Evolutionary conservation across 2,888 invertebrate genomes (phyloP).

Genomic region (Caenorhabditis sulstoni): DNA sequence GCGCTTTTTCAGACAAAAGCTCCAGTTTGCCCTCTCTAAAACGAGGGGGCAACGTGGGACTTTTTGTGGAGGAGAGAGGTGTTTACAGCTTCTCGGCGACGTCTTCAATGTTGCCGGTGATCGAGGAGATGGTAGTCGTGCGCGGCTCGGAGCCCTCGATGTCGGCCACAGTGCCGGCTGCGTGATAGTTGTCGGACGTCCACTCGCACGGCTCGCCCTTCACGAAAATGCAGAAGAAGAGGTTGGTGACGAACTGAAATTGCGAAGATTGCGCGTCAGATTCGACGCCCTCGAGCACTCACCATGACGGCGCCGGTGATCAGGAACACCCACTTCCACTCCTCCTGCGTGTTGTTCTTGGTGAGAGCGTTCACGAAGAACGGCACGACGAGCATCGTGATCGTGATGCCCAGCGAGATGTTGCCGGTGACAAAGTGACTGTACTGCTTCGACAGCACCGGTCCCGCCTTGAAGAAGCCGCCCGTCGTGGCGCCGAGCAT

Average conservation of each 20-base stretch:
- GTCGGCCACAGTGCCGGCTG: slow-evolving; percentile 53
- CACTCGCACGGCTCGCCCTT: slow-evolving; percentile 74
- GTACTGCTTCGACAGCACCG: slow-evolving; percentile 77
- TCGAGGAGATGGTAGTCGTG: slow-evolving; percentile 28
- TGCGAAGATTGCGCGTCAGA: no score
- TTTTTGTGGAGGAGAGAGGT: no score
- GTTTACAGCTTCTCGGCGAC: slow-evolving; percentile 49
- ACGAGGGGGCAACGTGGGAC: no score
- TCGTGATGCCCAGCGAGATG: slow-evolving; percentile 77
- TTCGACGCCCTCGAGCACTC: slow-evolving; percentile 17
- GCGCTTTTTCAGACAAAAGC: no score
- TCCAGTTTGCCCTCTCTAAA: no score
- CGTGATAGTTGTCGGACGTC: slow-evolving; percentile 66
- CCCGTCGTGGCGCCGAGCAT: slow-evolving; percentile 76
- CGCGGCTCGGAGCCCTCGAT: slow-evolving; percentile 36
- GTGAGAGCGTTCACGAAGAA: slow-evolving; percentile 73
- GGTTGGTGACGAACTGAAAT: slow-evolving; percentile 69
- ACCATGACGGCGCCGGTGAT: slow-evolving; percentile 69
- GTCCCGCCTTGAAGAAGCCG: slow-evolving; percentile 78
- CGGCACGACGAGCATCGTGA: slow-evolving; percentile 77
- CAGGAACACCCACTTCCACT: slow-evolving; percentile 75
- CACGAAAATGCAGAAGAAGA: slow-evolving; percentile 73
- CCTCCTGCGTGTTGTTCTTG: slow-evolving; percentile 73
- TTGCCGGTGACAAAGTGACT: slow-evolving; percentile 80
- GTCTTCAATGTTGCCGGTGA: slow-evolving; percentile 31